A percentile compares a stretch with the other conserved stretches of the same genome.
Evolutionary conservation across 2,888 invertebrate species (phyloP).

Genomic region (Proisotoma minuta): DNA sequence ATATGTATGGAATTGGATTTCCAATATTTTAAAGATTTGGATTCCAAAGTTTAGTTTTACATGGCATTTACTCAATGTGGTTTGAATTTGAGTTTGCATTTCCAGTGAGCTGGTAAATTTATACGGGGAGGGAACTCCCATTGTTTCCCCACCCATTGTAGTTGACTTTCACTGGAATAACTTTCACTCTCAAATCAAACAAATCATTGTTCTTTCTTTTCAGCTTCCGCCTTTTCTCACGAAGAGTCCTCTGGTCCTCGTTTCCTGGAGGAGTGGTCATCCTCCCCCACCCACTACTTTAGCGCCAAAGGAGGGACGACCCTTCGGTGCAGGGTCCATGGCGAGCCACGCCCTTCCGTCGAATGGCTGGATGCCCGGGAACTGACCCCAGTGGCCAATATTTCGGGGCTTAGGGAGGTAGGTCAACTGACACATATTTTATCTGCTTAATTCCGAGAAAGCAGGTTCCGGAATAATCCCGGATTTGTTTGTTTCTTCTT

Average conservation of each 20-base stretch:
- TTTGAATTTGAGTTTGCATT: too few relatives aligned
- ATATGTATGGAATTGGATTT: too few relatives aligned
- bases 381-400: conserved; percentile 43
- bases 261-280: conserved; percentile 44
- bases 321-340: conserved; percentile 39
- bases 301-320: conserved; percentile 43
- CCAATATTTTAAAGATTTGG: too few relatives aligned
- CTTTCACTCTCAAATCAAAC: neutral
- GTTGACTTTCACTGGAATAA: too few relatives aligned
- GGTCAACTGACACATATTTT: conserved; percentile 17
- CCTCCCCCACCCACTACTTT: conserved; percentile 35
- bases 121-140: too few relatives aligned
- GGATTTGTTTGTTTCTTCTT: too few relatives aligned
- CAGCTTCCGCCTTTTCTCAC: conserved; percentile 26
- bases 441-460: too few relatives aligned
- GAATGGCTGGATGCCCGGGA: conserved; percentile 47
- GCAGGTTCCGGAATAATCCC: too few relatives aligned
- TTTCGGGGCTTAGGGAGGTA: conserved; percentile 43
- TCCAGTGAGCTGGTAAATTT: too few relatives aligned
- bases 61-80: too few relatives aligned
- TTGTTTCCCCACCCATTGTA: too few relatives aligned
- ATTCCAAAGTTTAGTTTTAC: too few relatives aligned
- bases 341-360: conserved; percentile 41
- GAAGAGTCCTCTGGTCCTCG: conserved; percentile 46
- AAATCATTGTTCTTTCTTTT: neutral